Conservation (phyloP, 2,797 vertebrate species). For the Urocyon cinereoargenteus region DNA sequence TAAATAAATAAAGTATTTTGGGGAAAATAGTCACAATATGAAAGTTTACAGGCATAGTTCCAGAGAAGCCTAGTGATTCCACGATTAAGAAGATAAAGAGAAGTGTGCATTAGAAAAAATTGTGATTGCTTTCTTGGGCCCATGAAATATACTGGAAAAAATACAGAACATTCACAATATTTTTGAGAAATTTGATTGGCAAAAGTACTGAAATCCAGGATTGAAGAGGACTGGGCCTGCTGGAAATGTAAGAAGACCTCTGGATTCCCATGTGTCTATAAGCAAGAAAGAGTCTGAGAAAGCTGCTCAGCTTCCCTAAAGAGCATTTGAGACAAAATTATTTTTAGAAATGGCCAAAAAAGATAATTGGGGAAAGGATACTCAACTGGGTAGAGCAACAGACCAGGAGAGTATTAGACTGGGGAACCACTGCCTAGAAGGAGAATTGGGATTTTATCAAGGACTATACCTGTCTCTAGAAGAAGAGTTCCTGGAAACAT, state of each 20-base stretch:
- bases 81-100: neutral
- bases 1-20: slow-evolving; percentile 71
- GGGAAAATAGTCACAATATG: slow-evolving; percentile 70
- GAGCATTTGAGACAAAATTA: neutral
- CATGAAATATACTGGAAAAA: neutral
- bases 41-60: neutral
- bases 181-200: neutral
- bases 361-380: neutral
- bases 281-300: neutral
- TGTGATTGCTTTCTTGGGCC: neutral
- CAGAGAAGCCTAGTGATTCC: neutral
- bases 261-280: neutral
- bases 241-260: neutral
- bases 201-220: neutral
- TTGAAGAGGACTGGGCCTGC: neutral
- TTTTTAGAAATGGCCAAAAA: neutral
- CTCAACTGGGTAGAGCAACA: neutral
- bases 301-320: neutral
- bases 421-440: neutral
- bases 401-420: neutral
- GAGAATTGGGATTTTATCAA: neutral
- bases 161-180: neutral
- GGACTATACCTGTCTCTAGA: neutral
- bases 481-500: neutral
- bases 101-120: neutral